phyloP scores from a whole-genome alignment of 2,113 vertebrate species.

The Nothobranchius kuhntae region DNA sequence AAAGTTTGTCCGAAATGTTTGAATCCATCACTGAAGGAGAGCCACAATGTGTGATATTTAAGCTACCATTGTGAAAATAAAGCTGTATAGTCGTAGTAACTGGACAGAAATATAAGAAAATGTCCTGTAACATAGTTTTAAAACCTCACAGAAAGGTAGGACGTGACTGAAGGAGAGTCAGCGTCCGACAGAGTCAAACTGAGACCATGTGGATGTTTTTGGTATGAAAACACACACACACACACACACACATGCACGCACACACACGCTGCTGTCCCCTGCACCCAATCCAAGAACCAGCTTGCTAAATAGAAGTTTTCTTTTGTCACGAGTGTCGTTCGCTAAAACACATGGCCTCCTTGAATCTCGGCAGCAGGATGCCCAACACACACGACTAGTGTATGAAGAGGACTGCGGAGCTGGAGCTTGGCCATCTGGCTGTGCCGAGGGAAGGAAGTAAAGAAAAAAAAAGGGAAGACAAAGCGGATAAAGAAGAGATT shows the following conservation, averaged over 20 bases:
- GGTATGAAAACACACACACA: conserved; percentile 77
- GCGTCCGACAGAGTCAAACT: conserved; percentile 47
- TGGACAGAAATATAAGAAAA: conserved; percentile 68
- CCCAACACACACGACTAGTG: conserved; percentile 77
- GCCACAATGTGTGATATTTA: conserved; percentile 61
- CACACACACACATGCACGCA: conserved; percentile 57
- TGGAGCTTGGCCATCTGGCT: conserved; percentile 77
- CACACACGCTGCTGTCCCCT: conserved; percentile 49
- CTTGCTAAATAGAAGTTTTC: conserved; percentile 86
- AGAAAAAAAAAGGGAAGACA: conserved; percentile 38
- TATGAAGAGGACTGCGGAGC: conserved; percentile 74
- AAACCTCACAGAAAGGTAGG: conserved; percentile 72
- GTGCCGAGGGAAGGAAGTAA: conserved; percentile 66
- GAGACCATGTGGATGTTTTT: conserved; percentile 48
- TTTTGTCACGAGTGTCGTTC: conserved; percentile 85
- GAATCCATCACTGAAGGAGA: conserved; percentile 68
- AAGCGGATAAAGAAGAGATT: conserved; percentile 65
- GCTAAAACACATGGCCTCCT: conserved; percentile 77
- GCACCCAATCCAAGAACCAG: conserved; percentile 69
- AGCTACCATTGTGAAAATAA: conserved; percentile 63
- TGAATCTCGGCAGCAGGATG: conserved; percentile 85
- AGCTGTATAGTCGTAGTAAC: conserved; percentile 67
- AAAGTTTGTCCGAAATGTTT: conserved; percentile 85
- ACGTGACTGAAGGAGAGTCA: conserved; percentile 74
- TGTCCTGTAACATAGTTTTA: conserved; percentile 65